Conservation (phyloP, 2,888 invertebrate species). For the Tipula confusa region DNA sequence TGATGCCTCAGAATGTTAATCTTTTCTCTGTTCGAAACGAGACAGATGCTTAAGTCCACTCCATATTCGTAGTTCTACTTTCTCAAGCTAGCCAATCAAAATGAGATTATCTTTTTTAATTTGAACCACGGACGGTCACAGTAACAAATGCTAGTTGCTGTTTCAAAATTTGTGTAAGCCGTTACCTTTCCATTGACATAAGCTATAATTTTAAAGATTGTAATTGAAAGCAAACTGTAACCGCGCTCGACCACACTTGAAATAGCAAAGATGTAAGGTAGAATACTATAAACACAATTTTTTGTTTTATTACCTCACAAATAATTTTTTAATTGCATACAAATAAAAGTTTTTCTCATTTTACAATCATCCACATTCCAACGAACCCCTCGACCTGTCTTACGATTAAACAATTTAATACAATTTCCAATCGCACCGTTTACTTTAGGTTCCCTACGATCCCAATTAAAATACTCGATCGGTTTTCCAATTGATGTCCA, state of each 20-base stretch:
- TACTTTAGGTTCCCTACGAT: neutral
- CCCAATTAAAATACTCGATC: neutral
- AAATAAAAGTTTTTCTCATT: neutral
- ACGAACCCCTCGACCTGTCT: neutral
- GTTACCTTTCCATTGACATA: too few species aligned
- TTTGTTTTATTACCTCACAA: neutral
- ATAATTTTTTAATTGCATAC: neutral
- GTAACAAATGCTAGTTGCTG: too few species aligned
- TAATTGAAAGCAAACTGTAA: neutral
- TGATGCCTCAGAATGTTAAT: too few species aligned
- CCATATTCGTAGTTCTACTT: too few species aligned
- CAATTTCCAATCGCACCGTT: neutral
- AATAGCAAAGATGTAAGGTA: too few species aligned
- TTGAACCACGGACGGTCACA: too few species aligned
- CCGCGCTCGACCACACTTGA: too few species aligned
- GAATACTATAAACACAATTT: neutral
- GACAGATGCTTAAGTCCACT: too few species aligned
- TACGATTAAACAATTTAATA: neutral
- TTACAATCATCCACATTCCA: neutral
- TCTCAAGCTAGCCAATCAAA: too few species aligned
- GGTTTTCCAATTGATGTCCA: slow-evolving; percentile 25
- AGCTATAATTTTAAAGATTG: neutral
- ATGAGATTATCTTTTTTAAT: too few species aligned
- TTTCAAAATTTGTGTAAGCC: too few species aligned
- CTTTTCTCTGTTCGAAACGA: too few species aligned